Evolutionary conservation across 2,797 vertebrate genomes (phyloP).

Genomic region (Chiloscyllium punctatum): DNA sequence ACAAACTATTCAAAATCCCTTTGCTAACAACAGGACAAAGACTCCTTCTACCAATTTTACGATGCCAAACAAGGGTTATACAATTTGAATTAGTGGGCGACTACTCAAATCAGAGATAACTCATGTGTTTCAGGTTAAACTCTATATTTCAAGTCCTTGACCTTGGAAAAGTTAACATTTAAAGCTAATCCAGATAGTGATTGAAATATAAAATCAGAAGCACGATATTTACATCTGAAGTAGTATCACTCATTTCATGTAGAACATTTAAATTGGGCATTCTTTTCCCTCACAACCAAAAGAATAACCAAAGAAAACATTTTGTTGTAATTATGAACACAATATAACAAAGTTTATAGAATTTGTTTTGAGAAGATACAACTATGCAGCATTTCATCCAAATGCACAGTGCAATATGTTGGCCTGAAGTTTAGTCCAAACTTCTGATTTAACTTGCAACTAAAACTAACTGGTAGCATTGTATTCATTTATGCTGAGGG

Average conservation of each 20-base stretch:
- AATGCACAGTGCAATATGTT: neutral
- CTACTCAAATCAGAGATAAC: neutral
- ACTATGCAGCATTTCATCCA: neutral
- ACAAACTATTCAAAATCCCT: conserved; percentile 46
- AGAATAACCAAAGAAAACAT: neutral
- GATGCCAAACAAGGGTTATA: conserved; percentile 40
- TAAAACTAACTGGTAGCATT: neutral
- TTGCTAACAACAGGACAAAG: conserved; percentile 43
- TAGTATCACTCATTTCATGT: neutral
- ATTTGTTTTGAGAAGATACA: neutral
- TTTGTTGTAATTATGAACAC: neutral
- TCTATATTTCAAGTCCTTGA: neutral
- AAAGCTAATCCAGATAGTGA: neutral
- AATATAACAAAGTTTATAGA: neutral
- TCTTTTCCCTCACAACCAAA: neutral
- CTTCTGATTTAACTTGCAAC: neutral
- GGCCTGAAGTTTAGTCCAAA: neutral
- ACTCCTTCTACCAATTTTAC: conserved; percentile 41
- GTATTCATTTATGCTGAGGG: neutral
- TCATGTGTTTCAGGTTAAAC: neutral
- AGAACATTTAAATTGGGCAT: neutral
- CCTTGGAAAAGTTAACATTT: neutral
- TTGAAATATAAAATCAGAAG: neutral
- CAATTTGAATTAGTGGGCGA: conserved; percentile 12
- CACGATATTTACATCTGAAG: neutral